Conservation (phyloP, 2,888 invertebrate genomes). For the Xiphydria camelus region DNA sequence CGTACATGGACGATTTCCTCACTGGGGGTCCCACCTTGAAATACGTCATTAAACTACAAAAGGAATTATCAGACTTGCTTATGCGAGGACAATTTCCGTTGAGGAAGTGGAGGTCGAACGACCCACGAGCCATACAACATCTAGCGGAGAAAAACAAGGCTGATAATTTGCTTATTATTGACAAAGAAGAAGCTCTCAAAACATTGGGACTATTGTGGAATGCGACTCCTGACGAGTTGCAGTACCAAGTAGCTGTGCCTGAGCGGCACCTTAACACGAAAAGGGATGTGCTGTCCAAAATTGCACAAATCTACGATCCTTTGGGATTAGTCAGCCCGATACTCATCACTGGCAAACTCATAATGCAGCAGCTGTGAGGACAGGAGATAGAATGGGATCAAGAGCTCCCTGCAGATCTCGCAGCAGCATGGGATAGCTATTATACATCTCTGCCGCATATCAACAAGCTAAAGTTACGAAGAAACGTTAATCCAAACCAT, state of each 20-base stretch:
- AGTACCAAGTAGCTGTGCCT: neutral
- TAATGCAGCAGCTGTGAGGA: too few species aligned
- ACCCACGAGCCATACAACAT: constrained; percentile 6
- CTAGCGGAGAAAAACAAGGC: constrained; percentile 1
- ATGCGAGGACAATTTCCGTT: constrained; percentile 7
- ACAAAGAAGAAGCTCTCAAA: constrained; percentile 13
- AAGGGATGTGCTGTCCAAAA: constrained; percentile 4
- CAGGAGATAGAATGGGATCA: too few species aligned
- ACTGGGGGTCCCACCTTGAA: constrained; percentile 4
- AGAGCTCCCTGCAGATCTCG: too few species aligned
- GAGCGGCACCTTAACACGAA: neutral
- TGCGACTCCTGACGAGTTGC: constrained; percentile 3
- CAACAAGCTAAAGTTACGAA: too few species aligned
- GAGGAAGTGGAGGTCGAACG: constrained; percentile 18
- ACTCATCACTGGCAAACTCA: constrained; percentile 13
- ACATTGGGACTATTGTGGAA: constrained; percentile 13
- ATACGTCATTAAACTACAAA: neutral
- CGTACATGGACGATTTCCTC: constrained; percentile 27
- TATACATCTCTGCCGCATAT: too few species aligned
- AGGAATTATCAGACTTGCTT: neutral
- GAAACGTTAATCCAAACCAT: too few species aligned
- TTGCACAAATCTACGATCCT: constrained; percentile 14
- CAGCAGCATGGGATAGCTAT: too few species aligned
- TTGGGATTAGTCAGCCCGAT: constrained; percentile 21
- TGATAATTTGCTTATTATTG: constrained; percentile 6